Conservation (phyloP, 2,797 vertebrate species). For the Cryptoblepharus egeriae region DNA sequence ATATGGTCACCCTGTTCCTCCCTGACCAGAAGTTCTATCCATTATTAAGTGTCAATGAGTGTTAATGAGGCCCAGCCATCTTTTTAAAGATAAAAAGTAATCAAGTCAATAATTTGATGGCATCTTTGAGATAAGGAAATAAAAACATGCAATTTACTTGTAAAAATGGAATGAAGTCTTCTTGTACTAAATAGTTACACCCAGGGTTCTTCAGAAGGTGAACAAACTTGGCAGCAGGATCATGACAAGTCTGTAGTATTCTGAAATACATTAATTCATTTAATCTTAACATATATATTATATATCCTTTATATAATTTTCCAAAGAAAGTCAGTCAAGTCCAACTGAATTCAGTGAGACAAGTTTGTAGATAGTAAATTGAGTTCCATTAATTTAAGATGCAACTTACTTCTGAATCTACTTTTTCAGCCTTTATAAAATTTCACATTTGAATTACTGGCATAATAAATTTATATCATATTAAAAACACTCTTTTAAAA, state of each 20-base stretch:
- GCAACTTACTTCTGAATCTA: not conserved
- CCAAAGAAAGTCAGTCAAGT: too few relatives aligned
- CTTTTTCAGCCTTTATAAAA: not conserved
- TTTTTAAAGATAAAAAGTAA: not conserved
- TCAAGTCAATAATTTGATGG: not conserved
- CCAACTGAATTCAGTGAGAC: too few relatives aligned
- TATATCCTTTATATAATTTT: not conserved
- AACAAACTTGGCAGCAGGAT: slow-evolving; percentile 92
- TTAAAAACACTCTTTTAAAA: not conserved
- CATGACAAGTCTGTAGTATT: slow-evolving; percentile 92
- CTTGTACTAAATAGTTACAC: slow-evolving; percentile 93
- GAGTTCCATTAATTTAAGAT: too few relatives aligned
- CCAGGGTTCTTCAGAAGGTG: slow-evolving; percentile 93
- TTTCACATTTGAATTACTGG: not conserved
- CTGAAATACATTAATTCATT: slow-evolving; percentile 74
- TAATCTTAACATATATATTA: not conserved
- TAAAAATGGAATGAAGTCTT: slow-evolving; percentile 97
- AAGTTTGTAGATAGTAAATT: too few relatives aligned
- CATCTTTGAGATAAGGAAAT: not conserved
- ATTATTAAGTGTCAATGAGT: not conserved
- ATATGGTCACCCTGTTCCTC: too few relatives aligned
- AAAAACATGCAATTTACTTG: slow-evolving; percentile 81
- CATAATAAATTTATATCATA: not conserved
- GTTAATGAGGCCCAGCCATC: not conserved
- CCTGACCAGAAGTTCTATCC: too few relatives aligned